Evolutionary conservation across 2,797 vertebrate genomes (phyloP).

Genomic region (Hafferia zeledoni): DNA sequence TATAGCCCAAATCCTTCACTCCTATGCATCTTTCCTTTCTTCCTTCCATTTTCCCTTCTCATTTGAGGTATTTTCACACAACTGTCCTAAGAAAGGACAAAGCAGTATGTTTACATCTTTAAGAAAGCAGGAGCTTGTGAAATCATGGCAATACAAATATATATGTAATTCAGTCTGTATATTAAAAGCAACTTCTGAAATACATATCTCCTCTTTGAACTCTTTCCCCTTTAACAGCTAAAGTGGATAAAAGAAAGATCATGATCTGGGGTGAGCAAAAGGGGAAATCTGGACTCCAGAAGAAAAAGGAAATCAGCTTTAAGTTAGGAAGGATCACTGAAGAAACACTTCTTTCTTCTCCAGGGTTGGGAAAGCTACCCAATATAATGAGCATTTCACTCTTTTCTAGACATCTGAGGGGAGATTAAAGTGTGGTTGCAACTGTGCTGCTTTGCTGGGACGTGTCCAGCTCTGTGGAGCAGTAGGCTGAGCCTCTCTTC

Average conservation of each 20-base stretch:
- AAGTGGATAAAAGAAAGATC: not conserved
- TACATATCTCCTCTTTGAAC: not conserved
- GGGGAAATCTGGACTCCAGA: not conserved
- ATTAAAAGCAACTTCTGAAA: not conserved
- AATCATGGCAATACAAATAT: not conserved
- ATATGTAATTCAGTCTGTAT: not conserved
- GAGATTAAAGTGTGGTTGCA: not conserved
- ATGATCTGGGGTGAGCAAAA: not conserved
- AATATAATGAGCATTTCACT: not conserved
- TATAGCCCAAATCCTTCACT: not conserved
- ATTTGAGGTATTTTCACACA: not conserved
- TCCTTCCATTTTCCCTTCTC: not conserved
- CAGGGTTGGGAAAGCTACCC: constrained; percentile 24
- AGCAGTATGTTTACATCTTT: not conserved
- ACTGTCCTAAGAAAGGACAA: not conserved
- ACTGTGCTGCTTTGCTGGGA: not conserved
- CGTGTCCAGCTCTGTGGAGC: not conserved
- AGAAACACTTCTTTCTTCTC: constrained; percentile 30
- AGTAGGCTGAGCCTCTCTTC: not conserved
- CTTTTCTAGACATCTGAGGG: not conserved
- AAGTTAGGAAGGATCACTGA: not conserved
- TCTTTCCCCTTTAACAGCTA: not conserved
- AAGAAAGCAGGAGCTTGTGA: not conserved
- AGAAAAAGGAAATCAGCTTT: not conserved
- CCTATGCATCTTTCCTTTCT: not conserved